phyloP scores from a whole-genome alignment of 35 echinoderm and acorn worm genomes.

The Hemicentrotus pulcherrimus region DNA sequence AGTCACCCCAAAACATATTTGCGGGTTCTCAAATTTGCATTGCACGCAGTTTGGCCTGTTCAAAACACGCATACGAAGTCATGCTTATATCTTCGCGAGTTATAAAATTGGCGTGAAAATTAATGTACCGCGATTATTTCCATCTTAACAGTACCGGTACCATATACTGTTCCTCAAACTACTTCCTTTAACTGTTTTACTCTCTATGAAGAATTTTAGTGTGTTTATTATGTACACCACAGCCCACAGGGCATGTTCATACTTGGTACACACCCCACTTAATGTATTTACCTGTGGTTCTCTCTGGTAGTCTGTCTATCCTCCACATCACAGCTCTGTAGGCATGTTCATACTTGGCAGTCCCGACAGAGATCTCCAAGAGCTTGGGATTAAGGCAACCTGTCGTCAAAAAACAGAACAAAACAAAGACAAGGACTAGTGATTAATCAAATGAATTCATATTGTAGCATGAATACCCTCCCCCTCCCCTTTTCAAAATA shows the following conservation, averaged over 20 bases:
- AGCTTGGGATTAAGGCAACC: conserved; percentile 74
- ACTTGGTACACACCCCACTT: background rate
- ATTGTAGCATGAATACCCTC: too few species aligned
- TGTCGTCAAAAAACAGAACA: conserved; percentile 42
- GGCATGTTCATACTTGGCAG: conserved; percentile 97
- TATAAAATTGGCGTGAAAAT: too few species aligned
- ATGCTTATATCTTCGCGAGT: too few species aligned
- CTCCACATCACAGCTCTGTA: conserved; percentile 87
- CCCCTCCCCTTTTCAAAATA: too few species aligned
- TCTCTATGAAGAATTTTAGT: background rate
- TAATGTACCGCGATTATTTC: too few species aligned
- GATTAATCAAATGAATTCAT: too few species aligned
- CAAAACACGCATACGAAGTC: too few species aligned
- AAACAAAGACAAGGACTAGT: background rate
- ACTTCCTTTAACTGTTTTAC: background rate
- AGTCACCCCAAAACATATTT: too few species aligned
- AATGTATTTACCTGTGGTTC: conserved; percentile 59
- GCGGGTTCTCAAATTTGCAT: too few species aligned
- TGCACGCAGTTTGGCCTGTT: too few species aligned
- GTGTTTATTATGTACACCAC: background rate
- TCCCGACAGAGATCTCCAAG: conserved; percentile 80
- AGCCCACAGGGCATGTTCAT: background rate
- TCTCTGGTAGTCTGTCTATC: conserved; percentile 91
- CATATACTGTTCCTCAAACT: background rate
- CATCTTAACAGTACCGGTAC: too few species aligned